Percentiles rank a stretch among this genome's conserved stretches.
Conservation (phyloP, 2,888 invertebrate genomes). For the Apamea epomidion region DNA sequence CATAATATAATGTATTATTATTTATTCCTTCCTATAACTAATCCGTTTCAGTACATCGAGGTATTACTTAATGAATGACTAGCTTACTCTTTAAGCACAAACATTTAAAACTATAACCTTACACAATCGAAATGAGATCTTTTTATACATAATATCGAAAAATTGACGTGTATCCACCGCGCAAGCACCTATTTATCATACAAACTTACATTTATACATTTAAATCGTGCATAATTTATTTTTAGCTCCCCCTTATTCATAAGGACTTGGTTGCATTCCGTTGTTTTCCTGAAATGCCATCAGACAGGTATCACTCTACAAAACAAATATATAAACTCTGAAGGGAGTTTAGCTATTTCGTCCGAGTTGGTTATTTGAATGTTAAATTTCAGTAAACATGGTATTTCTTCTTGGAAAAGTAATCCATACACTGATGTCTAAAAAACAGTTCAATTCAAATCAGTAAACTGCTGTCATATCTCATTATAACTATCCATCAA, state of each 20-base stretch:
- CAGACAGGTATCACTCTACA: too few species aligned
- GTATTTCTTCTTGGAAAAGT: neutral
- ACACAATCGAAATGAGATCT: conserved; percentile 76
- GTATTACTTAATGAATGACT: conserved; percentile 81
- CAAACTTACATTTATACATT: conserved; percentile 84
- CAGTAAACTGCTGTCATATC: neutral
- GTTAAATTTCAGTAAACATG: neutral
- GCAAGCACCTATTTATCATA: conserved; percentile 89
- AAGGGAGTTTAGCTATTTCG: neutral
- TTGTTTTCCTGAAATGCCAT: neutral
- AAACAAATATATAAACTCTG: neutral
- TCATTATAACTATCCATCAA: conserved; percentile 15
- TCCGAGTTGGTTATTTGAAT: neutral
- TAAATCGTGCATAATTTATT: conserved; percentile 70
- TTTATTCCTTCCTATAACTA: conserved; percentile 83
- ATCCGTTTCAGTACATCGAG: conserved; percentile 88
- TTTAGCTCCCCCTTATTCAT: conserved; percentile 62
- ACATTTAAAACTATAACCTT: conserved; percentile 78
- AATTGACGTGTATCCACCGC: conserved; percentile 88
- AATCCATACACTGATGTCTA: neutral
- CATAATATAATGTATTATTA: conserved; percentile 68
- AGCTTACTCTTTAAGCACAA: conserved; percentile 85
- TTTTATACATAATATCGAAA: conserved; percentile 79
- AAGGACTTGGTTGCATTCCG: neutral
- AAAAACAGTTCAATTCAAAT: neutral